Evolutionary conservation across 1,140 invertebrate genomes (phyloP), one percentile per base, ranked within the genome.

Genomic region (Drosophila pectinifera): DNA sequence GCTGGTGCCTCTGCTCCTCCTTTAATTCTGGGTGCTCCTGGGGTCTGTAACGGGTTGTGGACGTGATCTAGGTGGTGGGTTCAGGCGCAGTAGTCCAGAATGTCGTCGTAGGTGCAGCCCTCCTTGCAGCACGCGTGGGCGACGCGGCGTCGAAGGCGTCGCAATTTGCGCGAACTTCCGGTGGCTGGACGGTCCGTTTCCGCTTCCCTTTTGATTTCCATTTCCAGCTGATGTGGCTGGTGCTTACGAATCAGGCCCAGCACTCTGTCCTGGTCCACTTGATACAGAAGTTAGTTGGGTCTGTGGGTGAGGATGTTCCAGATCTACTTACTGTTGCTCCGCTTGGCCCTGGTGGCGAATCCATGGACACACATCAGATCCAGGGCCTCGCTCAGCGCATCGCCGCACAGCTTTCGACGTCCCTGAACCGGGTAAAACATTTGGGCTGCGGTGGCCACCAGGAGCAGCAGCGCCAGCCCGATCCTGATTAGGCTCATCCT

Each of bases 91-190:
- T 88, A 88, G 5, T 63, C 64, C 34, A 63, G 1, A 2, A 89
- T 84, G 38, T 89, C 85, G 13, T 84, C 84, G 55, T 89, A 89
- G 80, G 80, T 73, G 80, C 84, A 89, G 48, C 85, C 84, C 2
- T 80, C 36, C 10, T 56, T 48, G 85, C 84, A 89, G 51, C 84
- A 89, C n/a, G 72, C 45, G 43, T 84, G 77, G 6, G 77, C 75
- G 18, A 89, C 80, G 45, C 68, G 55, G 20, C 84, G 80, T 11
- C 85, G 77, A 13, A 63, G 68, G 24, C 84, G 84, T 18, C 58
- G 53, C 34, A 80, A 43, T 22, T 39, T 62, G n/a, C 73, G 73
- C n/a, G 28, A 48, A 18, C 31, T 59, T 36, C 46, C 59, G 11
- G 16, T 36, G n/a, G 49, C 38, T 24, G 16, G 26, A 36, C 48